Conservation (phyloP, 2,888 invertebrate species). For the Drosophila picticornis region DNA sequence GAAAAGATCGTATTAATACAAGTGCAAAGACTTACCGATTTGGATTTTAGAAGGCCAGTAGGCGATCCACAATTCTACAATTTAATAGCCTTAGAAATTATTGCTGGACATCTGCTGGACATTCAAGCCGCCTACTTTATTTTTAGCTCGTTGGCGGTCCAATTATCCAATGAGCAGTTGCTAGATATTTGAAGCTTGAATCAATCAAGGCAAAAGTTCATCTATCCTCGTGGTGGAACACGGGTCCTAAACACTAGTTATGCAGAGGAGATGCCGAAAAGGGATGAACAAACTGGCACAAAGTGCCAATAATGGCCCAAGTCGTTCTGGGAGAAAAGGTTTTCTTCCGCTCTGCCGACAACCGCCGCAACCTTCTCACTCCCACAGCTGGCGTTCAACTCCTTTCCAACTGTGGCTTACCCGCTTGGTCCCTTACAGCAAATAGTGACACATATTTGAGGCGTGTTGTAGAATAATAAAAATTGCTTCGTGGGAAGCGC, state of each 20-base stretch:
- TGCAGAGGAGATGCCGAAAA: neutral
- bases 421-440: neutral
- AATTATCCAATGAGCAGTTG: neutral
- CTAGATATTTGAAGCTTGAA: no score
- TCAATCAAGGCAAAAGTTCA: neutral
- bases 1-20: neutral
- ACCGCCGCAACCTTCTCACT: neutral
- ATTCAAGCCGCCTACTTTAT: neutral
- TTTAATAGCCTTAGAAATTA: neutral
- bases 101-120: neutral
- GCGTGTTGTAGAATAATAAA: neutral
- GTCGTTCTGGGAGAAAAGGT: neutral
- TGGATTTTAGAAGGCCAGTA: neutral
- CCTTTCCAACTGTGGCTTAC: neutral
- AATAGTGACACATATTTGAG: neutral
- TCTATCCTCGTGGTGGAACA: no score
- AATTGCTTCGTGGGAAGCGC: neutral
- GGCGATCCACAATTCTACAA: neutral
- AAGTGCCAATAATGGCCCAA: neutral
- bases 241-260: neutral
- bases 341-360: neutral
- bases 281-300: neutral
- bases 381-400: neutral
- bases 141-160: neutral
- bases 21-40: neutral